Base-by-base conservation (phyloP, 2,113 vertebrate species). In the Pachyramphus minor region DNA sequence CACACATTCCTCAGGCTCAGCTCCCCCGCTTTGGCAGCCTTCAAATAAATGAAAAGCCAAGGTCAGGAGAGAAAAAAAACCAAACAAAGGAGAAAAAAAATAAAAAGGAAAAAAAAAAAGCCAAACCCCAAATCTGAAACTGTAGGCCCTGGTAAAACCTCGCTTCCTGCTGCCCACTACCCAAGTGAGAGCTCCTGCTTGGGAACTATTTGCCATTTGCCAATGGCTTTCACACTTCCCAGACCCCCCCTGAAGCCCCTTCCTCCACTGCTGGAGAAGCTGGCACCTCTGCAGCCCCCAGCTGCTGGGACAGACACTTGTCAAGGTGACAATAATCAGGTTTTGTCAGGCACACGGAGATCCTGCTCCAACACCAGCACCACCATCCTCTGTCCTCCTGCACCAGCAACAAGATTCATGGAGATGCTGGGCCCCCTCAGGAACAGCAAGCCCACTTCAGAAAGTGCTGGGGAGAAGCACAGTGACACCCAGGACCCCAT, bases 141-240 rank as follows among this genome's bases (percentile, higher is more conserved):
- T 1, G 2, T 1, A 72, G 9, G 12, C 9, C 1, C 20, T 74
- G 21, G 12, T 77, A 63, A 93, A 81, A 64, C 12, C 5, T 80
- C 35, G 55, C 58, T 49, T 47, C n/a, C 4, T 0, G 1, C 27
- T 66, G 45, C 31, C 30, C 24, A 22, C 37, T 62, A 1, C 56
- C 15, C 45, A 90, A 81, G 37, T 2, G 18, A 64, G 30, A 89
- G 8, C 17, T 89, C 55, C 63, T 47, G 27, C 4, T 1, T 22
- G 15, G 53, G 37, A 81, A 44, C 49, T 25, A 31, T 37, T 84
- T 0, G 0, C 20, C 6, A 1, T 39, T 58, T 84, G 28, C 49
- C 33, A 41, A 16, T 2, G 13, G 44, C 27, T 73, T 74, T 56
- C 45, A 45, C 33, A 33, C 22, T 69, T 63, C 49, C n/a, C 44